Percentiles rank a stretch among this genome's conserved stretches.
Evolutionary conservation across 2,113 vertebrate genomes (phyloP).

Genomic region (Rhinoderma darwinii): DNA sequence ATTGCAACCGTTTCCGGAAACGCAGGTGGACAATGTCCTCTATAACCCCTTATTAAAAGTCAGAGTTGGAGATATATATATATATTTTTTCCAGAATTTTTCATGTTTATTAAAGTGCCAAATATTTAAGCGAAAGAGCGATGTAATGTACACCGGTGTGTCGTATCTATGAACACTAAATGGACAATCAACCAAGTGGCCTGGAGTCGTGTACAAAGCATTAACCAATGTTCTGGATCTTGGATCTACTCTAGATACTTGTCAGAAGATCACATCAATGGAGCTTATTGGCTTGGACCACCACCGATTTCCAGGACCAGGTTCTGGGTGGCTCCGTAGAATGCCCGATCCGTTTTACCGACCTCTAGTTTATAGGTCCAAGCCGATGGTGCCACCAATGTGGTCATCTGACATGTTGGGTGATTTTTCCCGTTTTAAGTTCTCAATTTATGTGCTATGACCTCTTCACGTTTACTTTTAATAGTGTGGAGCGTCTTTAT

Average conservation of each 20-base stretch:
- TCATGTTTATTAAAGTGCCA: conserved; percentile 67
- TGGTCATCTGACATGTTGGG: not conserved
- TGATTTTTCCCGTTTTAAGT: not conserved
- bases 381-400: not conserved
- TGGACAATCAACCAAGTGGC: conserved; percentile 34
- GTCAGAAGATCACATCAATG: not conserved
- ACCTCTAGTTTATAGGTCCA: not conserved
- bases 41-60: not conserved
- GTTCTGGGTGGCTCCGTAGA: not conserved
- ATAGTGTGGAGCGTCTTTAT: no score
- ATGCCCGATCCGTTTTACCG: not conserved
- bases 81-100: not conserved
- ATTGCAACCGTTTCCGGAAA: not conserved
- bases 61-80: not conserved
- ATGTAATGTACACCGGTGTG: not conserved
- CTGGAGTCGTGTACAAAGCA: not conserved
- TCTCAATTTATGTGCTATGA: not conserved
- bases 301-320: not conserved
- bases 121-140: conserved; percentile 59
- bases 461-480: not conserved
- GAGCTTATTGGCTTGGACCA: not conserved
- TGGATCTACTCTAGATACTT: not conserved
- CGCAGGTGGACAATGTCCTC: not conserved
- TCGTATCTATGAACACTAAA: conserved; percentile 57
- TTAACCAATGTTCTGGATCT: not conserved